Base-by-base conservation (phyloP, 1,140 invertebrate species). In the Bombus soroeensis region DNA sequence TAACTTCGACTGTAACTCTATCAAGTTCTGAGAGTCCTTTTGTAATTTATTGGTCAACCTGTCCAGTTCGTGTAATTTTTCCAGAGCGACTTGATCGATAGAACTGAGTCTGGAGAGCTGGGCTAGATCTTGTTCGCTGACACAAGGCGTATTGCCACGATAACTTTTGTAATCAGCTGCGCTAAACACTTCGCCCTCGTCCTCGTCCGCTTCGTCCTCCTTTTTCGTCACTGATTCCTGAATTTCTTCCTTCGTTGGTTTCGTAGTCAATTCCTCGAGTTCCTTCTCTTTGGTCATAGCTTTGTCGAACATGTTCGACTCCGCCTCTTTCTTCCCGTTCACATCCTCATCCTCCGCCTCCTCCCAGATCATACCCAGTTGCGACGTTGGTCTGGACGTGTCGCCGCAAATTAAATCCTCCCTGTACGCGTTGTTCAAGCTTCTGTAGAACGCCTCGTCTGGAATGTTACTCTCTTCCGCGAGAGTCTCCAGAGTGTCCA, bases 391-490 rank as follows among this genome's bases (percentile, higher is more conserved):
- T 82, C 96, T 95, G 12, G 96, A 96, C 34, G 95, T 95, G 92
- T 97, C 96, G 89, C 96, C 96, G 90, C 96, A 96, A 47, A 97
- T 97, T 41, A 97, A 94, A 93, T 98, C 97, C 89, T 98, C 97
- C 64, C 98, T 96, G 94, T 98, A 98, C 39, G 97, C 98, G 93
- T 97, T 97, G 94, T 98, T 98, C 34, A 98, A 95, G 93, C 97
- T 98, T 88, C 97, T 96, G 94, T 98, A 98, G 95, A 98, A 98
- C 22, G 97, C 97, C 95, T 98, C 98, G 93, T 98, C 97, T 9
- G 98, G 97, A 64, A 96, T 95, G 87, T 95, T 95, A 71, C 94
- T 93, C 90, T 96, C 95, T 74, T 96, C 96, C 57, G 95, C 94
- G 28, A 96, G 88, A 12, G 94, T 95, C 84, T 93, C 95, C 64